Evolutionary conservation across 1,140 invertebrate species (phyloP).

Genomic region (Pogonognathellus flavescens): DNA sequence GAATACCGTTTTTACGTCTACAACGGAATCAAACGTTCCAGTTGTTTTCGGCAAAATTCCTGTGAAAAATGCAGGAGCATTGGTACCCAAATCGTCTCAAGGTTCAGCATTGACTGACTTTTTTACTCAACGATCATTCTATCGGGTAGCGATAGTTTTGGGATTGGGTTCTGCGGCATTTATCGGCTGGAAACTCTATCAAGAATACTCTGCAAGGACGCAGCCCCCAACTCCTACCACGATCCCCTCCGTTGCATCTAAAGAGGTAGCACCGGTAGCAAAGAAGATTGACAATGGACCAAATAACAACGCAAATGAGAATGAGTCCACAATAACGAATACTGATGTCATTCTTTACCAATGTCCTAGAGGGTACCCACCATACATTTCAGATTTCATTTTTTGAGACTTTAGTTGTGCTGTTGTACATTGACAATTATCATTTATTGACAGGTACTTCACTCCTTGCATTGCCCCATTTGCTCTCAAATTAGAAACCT

Average conservation of each 20-base stretch:
- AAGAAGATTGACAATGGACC: background rate
- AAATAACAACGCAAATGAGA: background rate
- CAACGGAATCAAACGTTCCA: background rate
- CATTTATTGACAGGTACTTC: slow-evolving; percentile 24
- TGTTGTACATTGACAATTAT: background rate
- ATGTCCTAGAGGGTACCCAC: slow-evolving; percentile 10
- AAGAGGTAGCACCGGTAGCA: background rate
- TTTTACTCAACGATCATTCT: slow-evolving; percentile 40
- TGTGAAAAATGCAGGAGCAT: background rate
- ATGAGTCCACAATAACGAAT: background rate
- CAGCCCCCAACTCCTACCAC: too few relatives aligned
- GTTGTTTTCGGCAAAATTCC: background rate
- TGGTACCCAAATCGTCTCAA: background rate
- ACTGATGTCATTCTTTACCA: background rate
- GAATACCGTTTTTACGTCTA: background rate
- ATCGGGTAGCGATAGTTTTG: slow-evolving; percentile 45
- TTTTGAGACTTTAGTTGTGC: background rate
- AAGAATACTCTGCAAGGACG: background rate
- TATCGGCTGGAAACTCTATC: slow-evolving; percentile 26
- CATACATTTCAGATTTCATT: background rate
- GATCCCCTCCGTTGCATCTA: background rate
- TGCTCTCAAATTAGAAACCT: slow-evolving; percentile 67
- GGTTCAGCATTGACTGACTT: background rate
- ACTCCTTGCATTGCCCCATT: slow-evolving; percentile 65
- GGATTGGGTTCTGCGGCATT: slow-evolving; percentile 43